Percentiles rank a stretch among this genome's conserved stretches.
These are phyloP conservation scores for Grapholita molesta DNA, from an alignment of 1,140 invertebrate genomes.

Conservation along the genomic window DNA sequence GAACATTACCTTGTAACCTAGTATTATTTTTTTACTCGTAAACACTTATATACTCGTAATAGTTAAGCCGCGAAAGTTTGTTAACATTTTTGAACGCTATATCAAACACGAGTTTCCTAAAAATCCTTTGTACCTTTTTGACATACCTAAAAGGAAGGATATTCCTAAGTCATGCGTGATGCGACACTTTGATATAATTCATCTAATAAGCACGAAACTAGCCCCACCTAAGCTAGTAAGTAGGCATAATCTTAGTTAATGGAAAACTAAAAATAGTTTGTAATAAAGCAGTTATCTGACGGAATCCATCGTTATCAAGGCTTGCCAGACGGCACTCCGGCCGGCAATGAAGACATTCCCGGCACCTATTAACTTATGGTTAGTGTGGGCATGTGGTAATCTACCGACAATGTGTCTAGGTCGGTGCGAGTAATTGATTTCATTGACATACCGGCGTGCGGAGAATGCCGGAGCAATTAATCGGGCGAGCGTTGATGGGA, in stretches of 20 bases:
- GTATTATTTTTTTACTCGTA: too few species aligned
- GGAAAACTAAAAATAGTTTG: background rate
- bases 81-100: too few species aligned
- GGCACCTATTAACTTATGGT: background rate
- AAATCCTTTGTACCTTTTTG: too few species aligned
- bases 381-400: constrained; percentile 6
- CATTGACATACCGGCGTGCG: constrained; percentile 63
- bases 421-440: constrained; percentile 64
- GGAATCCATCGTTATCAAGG: background rate
- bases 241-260: background rate
- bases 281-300: background rate
- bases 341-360: background rate
- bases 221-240: too few species aligned
- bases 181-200: too few species aligned
- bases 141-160: too few species aligned
- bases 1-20: too few species aligned
- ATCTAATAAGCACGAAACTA: too few species aligned
- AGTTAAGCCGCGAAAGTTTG: too few species aligned
- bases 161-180: too few species aligned
- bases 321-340: background rate
- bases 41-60: too few species aligned
- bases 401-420: constrained; percentile 8
- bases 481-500: constrained; percentile 55
- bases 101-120: too few species aligned
- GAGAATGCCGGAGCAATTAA: constrained; percentile 68